Conservation (phyloP, 1,140 invertebrate genomes). For the Caenorhabditis brenneri region DNA sequence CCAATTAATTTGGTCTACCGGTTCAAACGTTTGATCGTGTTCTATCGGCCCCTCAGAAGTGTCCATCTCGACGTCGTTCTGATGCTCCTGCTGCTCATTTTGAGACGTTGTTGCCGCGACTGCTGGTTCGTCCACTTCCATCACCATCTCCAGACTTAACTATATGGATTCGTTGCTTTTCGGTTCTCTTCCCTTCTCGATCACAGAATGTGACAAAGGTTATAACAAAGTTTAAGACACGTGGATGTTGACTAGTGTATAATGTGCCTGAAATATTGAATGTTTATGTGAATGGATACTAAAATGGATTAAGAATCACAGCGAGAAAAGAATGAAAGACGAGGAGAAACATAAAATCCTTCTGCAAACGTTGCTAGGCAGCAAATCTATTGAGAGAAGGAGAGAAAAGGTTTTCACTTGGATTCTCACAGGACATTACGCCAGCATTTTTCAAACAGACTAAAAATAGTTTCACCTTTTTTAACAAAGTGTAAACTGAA, state of each 20-base stretch:
- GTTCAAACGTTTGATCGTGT: not conserved
- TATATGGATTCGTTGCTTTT: not conserved
- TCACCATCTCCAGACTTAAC: constrained; percentile 30
- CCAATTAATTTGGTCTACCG: constrained; percentile 89
- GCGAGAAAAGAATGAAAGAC: not conserved
- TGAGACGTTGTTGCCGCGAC: constrained; percentile 34
- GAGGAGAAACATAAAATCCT: not conserved
- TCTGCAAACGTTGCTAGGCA: not conserved
- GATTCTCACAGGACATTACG: not conserved
- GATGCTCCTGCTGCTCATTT: not conserved
- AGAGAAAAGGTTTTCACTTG: not conserved
- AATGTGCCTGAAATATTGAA: constrained; percentile 5
- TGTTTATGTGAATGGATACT: not conserved
- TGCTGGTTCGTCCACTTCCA: constrained; percentile 55
- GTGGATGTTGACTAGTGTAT: not conserved
- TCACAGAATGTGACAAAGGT: constrained; percentile 11
- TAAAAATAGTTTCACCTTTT: not conserved
- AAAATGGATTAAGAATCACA: not conserved
- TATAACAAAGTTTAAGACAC: not conserved
- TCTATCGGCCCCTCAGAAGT: constrained; percentile 40
- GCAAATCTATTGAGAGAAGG: not conserved
- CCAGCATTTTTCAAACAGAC: not conserved
- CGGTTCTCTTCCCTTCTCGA: not conserved
- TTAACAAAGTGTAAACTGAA: not conserved
- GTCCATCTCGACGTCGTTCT: constrained; percentile 45